These are phyloP conservation scores for Plectropomus leopardus DNA, from an alignment of 2,113 vertebrate genomes.

Conservation along the genomic window DNA sequence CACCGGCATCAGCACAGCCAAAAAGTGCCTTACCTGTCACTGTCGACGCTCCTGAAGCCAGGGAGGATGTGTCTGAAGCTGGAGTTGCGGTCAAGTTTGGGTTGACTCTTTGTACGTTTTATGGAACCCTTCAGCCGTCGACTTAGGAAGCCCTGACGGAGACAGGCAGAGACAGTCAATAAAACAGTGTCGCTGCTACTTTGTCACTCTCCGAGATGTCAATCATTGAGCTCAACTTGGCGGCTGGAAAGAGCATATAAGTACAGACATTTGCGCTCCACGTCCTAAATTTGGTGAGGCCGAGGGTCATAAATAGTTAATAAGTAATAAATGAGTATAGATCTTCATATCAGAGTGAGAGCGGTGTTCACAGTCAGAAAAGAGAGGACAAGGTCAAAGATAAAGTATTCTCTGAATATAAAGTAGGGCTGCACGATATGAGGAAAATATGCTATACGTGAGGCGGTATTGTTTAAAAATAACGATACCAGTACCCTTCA, in stretches of 20 bases:
- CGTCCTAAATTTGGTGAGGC: neutral
- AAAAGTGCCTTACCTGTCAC: slow-evolving; percentile 90
- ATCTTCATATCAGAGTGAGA: slow-evolving; percentile 39
- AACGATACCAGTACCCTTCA: no score
- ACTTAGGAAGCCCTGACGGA: slow-evolving; percentile 83
- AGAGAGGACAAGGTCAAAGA: slow-evolving; percentile 39
- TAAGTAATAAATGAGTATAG: slow-evolving; percentile 20
- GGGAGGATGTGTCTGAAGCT: slow-evolving; percentile 98
- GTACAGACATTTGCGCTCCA: slow-evolving; percentile 5
- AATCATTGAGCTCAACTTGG: slow-evolving; percentile 29
- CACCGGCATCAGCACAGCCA: neutral
- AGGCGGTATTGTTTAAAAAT: no score
- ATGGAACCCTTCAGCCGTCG: slow-evolving; percentile 95
- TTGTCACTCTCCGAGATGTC: slow-evolving; percentile 4
- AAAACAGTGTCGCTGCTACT: slow-evolving; percentile 10
- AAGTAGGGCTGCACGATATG: neutral
- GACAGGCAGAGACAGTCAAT: slow-evolving; percentile 17
- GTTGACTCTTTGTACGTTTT: slow-evolving; percentile 99
- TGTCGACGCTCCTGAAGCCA: slow-evolving; percentile 94
- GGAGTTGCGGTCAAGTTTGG: slow-evolving; percentile 98
- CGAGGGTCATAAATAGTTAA: slow-evolving; percentile 15
- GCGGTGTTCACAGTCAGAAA: neutral
- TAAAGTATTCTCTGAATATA: slow-evolving; percentile 5
- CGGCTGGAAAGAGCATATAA: slow-evolving; percentile 34
- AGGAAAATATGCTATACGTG: no score